phyloP scores from a whole-genome alignment of 2,888 invertebrate species.

The Cerastis rubricosa region DNA sequence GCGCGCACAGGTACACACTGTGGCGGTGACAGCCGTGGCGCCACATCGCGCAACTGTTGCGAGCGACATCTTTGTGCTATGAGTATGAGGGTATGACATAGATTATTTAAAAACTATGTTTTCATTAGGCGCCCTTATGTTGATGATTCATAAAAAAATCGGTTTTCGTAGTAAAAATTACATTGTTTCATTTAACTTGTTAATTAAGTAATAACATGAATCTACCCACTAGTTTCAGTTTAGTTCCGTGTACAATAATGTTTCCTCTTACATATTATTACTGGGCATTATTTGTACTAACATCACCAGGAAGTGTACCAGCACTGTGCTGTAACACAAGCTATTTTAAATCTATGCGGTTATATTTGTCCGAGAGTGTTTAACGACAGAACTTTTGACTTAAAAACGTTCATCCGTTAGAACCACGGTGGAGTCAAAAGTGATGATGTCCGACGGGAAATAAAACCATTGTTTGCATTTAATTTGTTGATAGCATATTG shows the following conservation, averaged over 20 bases:
- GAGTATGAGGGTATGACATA: background rate
- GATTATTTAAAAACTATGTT: background rate
- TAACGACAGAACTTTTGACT: background rate
- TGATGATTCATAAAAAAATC: background rate
- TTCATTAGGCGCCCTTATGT: background rate
- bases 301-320: background rate
- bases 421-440: no score
- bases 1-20: slow-evolving; percentile 18
- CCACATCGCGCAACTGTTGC: slow-evolving; percentile 50
- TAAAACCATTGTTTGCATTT: background rate
- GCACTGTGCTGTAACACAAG: background rate
- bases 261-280: slow-evolving; percentile 1
- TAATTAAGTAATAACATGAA: slow-evolving; percentile 8
- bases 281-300: background rate
- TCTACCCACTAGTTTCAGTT: slow-evolving; percentile 10
- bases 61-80: background rate
- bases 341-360: background rate
- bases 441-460: background rate
- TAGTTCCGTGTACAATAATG: background rate
- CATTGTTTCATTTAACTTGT: background rate
- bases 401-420: no score
- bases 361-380: background rate
- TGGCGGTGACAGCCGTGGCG: slow-evolving; percentile 40
- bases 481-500: background rate
- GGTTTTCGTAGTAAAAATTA: background rate